phyloP scores from a whole-genome alignment of 1,140 invertebrate species.

The Lucilia sericata region DNA sequence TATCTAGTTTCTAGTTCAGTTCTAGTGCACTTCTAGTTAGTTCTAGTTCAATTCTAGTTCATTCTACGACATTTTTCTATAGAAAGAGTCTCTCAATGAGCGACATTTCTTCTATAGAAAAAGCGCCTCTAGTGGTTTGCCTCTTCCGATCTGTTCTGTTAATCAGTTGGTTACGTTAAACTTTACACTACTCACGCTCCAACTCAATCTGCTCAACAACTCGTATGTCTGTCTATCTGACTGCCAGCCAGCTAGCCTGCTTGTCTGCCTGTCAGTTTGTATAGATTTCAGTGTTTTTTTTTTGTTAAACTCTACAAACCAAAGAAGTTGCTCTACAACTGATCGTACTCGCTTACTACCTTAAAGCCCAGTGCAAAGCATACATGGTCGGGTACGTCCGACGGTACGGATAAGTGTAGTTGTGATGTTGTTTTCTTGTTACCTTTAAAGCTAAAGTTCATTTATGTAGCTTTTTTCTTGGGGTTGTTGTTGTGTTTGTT shows the following conservation, averaged over 20 bases:
- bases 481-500: no score
- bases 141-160: no score
- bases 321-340: constrained; percentile 31
- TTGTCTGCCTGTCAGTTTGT: neutral
- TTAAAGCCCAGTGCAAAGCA: neutral
- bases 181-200: neutral
- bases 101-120: no score
- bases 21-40: no score
- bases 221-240: no score
- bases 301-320: neutral
- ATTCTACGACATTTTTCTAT: no score
- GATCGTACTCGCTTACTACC: neutral
- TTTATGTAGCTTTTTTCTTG: constrained; percentile 23
- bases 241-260: no score
- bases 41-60: no score
- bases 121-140: no score
- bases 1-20: no score
- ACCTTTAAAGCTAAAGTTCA: constrained; percentile 43
- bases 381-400: neutral
- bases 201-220: neutral
- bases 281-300: neutral
- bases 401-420: neutral
- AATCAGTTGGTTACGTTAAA: neutral
- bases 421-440: neutral
- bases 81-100: no score